Evolutionary conservation across 2,113 vertebrate genomes (phyloP).

Genomic region (Oreochromis spilurus): DNA sequence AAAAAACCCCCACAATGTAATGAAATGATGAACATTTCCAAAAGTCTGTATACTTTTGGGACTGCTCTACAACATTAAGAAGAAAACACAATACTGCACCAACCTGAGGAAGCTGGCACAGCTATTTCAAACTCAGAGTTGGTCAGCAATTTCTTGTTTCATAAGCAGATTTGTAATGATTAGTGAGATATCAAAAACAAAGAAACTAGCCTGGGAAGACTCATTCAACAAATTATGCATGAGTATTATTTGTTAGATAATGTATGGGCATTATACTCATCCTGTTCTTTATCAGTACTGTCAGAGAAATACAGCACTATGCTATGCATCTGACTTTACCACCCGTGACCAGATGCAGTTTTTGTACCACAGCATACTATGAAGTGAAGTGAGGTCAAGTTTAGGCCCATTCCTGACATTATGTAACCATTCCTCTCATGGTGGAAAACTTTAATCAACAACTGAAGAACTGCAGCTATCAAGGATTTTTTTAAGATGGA

Average conservation of each 20-base stretch:
- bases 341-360: neutral
- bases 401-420: neutral
- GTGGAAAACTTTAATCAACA: neutral
- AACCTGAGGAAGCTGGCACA: neutral
- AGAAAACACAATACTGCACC: neutral
- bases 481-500: neutral
- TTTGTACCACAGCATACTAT: neutral
- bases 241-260: neutral
- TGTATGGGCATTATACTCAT: neutral
- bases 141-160: neutral
- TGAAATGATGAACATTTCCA: neutral
- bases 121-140: neutral
- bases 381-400: neutral
- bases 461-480: neutral
- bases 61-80: neutral
- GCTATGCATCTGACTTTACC: neutral
- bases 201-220: neutral
- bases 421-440: neutral
- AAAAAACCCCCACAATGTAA: accelerated
- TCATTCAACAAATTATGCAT: neutral
- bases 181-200: neutral
- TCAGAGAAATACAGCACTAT: neutral
- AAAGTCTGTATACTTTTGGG: neutral
- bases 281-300: neutral
- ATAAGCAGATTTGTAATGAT: neutral